Evolutionary conservation across 2,888 invertebrate genomes (phyloP).

Genomic region (Lasioglossum morio): DNA sequence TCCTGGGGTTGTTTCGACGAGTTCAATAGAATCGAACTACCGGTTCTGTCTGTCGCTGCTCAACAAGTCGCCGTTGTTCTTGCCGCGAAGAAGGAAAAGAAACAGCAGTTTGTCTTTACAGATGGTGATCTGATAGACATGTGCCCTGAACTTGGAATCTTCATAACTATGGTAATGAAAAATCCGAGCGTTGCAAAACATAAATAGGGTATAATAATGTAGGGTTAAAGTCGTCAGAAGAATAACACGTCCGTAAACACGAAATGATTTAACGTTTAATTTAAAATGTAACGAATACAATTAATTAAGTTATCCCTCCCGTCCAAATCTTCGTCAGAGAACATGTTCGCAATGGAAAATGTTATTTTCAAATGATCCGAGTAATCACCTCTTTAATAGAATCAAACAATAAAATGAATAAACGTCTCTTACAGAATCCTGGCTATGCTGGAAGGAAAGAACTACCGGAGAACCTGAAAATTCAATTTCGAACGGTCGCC

Average conservation of each 20-base stretch:
- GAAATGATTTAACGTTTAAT: too few relatives aligned
- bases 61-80: constrained; percentile 98
- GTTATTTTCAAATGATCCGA: too few relatives aligned
- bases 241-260: too few relatives aligned
- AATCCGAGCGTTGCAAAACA: neutral
- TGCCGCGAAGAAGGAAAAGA: constrained; percentile 96
- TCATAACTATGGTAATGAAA: constrained; percentile 95
- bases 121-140: constrained; percentile 97
- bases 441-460: constrained; percentile 99
- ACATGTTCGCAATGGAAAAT: too few relatives aligned
- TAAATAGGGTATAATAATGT: too few relatives aligned
- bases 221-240: too few relatives aligned
- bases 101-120: constrained; percentile 95
- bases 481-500: constrained; percentile 98
- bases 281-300: too few relatives aligned
- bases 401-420: neutral
- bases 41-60: constrained; percentile 97
- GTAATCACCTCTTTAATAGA: too few relatives aligned
- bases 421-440: constrained; percentile 91
- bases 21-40: constrained; percentile 97
- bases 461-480: constrained; percentile 98
- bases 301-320: too few relatives aligned
- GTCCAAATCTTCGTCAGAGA: too few relatives aligned
- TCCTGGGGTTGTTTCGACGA: constrained; percentile 99
- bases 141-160: constrained; percentile 98